Conservation (phyloP, 2,888 invertebrate species). For the Timema cristinae region DNA sequence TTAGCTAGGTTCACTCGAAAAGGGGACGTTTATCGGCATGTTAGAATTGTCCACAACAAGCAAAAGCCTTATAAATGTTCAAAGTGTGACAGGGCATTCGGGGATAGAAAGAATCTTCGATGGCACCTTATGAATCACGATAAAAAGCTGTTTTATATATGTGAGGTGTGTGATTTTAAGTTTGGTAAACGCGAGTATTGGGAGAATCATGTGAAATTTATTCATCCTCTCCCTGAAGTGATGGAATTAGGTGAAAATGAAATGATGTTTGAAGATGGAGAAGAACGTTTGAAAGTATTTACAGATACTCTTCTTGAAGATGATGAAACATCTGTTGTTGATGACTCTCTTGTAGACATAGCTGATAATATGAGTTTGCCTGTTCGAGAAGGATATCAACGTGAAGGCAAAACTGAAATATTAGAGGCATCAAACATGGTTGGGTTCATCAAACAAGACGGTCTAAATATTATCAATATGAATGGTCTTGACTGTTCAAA, state of each 20-base stretch:
- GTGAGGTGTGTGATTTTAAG: slow-evolving; percentile 37
- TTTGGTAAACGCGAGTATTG: slow-evolving; percentile 38
- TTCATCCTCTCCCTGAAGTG: slow-evolving; percentile 34
- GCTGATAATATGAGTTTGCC: not conserved
- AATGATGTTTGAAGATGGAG: slow-evolving; percentile 17
- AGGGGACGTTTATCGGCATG: slow-evolving; percentile 37
- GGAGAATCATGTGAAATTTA: slow-evolving; percentile 38
- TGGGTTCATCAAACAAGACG: not conserved
- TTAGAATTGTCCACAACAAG: slow-evolving; percentile 36
- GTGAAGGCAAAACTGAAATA: no score
- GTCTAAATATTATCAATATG: slow-evolving; percentile 12
- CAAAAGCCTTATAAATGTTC: slow-evolving; percentile 36
- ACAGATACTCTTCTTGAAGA: slow-evolving; percentile 21
- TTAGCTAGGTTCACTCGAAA: slow-evolving; percentile 37
- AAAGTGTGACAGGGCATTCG: slow-evolving; percentile 33
- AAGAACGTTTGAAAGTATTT: slow-evolving; percentile 15
- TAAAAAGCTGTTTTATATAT: slow-evolving; percentile 35
- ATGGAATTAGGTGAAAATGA: slow-evolving; percentile 18
- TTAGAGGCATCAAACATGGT: no score
- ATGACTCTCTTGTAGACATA: not conserved
- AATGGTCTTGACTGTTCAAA: slow-evolving; percentile 15
- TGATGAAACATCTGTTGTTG: slow-evolving; percentile 23
- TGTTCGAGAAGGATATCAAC: no score
- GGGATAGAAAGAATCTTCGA: slow-evolving; percentile 35
- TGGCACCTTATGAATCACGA: slow-evolving; percentile 37